Base-by-base conservation (phyloP, 1,140 invertebrate genomes). In the Drosophila fuyamai region DNA sequence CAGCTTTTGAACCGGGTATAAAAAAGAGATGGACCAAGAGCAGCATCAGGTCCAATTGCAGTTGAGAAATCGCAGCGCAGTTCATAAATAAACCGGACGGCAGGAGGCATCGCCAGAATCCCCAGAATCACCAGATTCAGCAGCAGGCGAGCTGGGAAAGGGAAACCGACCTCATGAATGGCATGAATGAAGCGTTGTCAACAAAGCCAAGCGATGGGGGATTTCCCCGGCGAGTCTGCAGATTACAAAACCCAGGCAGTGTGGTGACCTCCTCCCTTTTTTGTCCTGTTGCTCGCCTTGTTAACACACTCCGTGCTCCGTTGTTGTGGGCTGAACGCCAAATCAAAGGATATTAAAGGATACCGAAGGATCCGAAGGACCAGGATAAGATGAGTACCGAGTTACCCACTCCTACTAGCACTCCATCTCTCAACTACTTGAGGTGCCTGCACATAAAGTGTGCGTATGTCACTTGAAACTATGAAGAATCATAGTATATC, bases 101-200 rank as follows among this genome's bases (percentile, higher is more conserved):
- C 72, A 60, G 62, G 67, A 60, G 35, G 60, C 62, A 76, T 58
- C 40, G n/a, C 9, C 23, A n/a, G 48, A 16, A 51, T 4, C 29
- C 43, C 23, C 38, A 29, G 65, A 56, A 55, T 14, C 10, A 23
- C 23, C 18, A 18, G 18, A 18, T n/a, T n/a, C n/a, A 23, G 18
- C 35, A n/a, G 35, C 32, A 38, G 46, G 16, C 13, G 32, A 43
- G 50, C 35, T 41, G 78, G 43, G 70, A 32, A 51, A 32, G 29
- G 29, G 29, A 8, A 8, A 66, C 58, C 81, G 68, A 70, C 65
- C 66, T 65, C 75, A 76, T 88, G 83, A 88, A 82, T 88, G 50
- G 12, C 71, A 88, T 88, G 79, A 86, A 86, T 86, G 84, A 86
- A 74, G 72, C 83, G 65, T 81, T 86, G 83, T 88, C 83, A 88